Evolutionary conservation across 2,888 invertebrate species (phyloP), one percentile per base, ranked within the genome.

Genomic region (Phalera bucephala): DNA sequence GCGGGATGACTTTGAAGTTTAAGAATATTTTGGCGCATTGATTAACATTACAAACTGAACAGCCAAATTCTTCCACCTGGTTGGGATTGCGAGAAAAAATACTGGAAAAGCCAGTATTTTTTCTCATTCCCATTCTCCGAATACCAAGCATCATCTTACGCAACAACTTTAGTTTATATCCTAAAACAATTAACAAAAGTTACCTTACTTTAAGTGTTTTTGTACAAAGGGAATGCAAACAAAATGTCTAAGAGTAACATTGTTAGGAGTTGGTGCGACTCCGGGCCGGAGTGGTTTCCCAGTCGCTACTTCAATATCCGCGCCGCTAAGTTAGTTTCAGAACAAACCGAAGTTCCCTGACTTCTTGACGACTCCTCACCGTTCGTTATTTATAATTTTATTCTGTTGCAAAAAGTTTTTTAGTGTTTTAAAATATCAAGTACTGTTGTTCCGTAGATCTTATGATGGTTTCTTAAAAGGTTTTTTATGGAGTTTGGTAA

Each of bases 251-350:
- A 40, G 31, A 31, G 42, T 52, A 49, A 54, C 44, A 29, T 46
- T 42, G 58, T 57, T 57, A 57, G 39, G 40, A 54, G 54, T 56
- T 56, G 36, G 42, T 3, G 29, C 44, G 52, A 54, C 45, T 46
- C 40, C 29, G 52, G n/a, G 38, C 39, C 45, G 37, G 40, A 57
- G 54, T 40, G 56, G 58, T 54, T 57, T 49, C 58, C 52, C 40
- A 21, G 19, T 35, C 52, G 21, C 52, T 46, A 49, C 54, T 57
- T 42, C 52, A 49, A 49, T 57, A 57, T 57, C 58, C 56, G 42
- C 32, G 32, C 37, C 36, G 43, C 30, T 57, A 48, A 57, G 44
- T 57, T 52, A 54, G 40, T 57, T 53, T 43, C 33, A 12, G 12
- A 48, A 48, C 51, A 46, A 56, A 47, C 48, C 51, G 25, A 27